These are phyloP conservation scores for Kryphioiulus occultus DNA, from an alignment of 2,888 invertebrate species.

Conservation along the genomic window DNA sequence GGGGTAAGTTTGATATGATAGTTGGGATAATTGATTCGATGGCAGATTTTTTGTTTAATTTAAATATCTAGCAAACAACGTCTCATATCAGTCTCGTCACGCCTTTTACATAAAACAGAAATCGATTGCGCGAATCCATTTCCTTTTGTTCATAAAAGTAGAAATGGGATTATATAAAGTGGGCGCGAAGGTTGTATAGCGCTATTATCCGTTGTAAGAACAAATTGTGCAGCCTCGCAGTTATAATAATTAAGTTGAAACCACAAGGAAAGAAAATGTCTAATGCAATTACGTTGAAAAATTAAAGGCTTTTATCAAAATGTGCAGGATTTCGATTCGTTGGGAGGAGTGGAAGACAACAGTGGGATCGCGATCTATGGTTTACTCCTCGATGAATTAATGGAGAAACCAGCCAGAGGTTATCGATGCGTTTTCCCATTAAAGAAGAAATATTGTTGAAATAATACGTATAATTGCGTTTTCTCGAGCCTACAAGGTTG, in stretches of 20 bases:
- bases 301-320: not conserved
- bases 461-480: conserved; percentile 2
- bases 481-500: not conserved
- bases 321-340: not conserved
- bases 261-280: conserved; percentile 5
- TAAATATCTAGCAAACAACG: not conserved
- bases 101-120: not conserved
- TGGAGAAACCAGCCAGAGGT: not conserved
- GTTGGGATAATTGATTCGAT: not conserved
- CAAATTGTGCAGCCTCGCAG: not conserved
- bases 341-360: not conserved
- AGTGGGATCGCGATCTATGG: not conserved
- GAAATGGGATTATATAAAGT: not conserved
- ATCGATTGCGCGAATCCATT: not conserved
- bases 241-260: conserved; percentile 21
- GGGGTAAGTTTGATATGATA: not conserved
- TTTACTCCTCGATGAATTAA: not conserved
- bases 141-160: not conserved
- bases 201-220: not conserved
- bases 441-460: not conserved
- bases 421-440: not conserved
- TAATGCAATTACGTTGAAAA: conserved; percentile 23
- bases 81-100: not conserved
- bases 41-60: not conserved
- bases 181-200: not conserved